phyloP scores from a whole-genome alignment of 1,140 invertebrate genomes.

The Eriocheir sinensis region DNA sequence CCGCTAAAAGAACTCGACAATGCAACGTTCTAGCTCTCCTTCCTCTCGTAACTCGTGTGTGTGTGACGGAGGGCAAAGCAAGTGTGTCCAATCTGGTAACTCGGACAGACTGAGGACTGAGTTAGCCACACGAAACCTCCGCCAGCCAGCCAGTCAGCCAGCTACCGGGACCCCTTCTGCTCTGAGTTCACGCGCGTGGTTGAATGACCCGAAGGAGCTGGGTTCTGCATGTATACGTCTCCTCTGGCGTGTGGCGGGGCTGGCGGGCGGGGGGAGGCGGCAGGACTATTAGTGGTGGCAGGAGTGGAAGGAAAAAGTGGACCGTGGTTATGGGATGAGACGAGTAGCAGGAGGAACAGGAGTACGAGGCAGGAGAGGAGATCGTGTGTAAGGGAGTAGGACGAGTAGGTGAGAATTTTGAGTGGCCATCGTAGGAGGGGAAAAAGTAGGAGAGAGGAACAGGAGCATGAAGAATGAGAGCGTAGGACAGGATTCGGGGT shows the following conservation, averaged over 20 bases:
- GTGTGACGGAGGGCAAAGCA: no score
- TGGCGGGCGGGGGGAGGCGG: not conserved
- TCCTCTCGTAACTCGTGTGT: not conserved
- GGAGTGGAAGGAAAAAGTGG: not conserved
- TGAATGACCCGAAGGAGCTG: slow-evolving; percentile 11
- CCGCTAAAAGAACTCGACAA: no score
- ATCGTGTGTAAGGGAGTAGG: no score
- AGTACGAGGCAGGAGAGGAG: not conserved
- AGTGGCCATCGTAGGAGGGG: no score
- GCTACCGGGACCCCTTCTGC: not conserved
- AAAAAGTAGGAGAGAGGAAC: not conserved
- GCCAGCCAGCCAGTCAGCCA: slow-evolving; percentile 7
- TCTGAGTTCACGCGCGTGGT: not conserved
- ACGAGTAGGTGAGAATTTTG: not conserved
- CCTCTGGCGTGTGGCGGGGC: no score
- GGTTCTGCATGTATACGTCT: not conserved
- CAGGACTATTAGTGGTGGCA: not conserved
- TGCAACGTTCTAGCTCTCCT: not conserved
- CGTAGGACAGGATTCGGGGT: not conserved
- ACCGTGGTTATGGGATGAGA: no score
- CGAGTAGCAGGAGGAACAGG: not conserved
- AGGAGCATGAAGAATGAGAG: not conserved
- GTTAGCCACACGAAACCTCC: not conserved
- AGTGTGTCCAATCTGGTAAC: not conserved
- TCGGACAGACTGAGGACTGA: not conserved